phyloP scores from a whole-genome alignment of 1,140 invertebrate genomes.

The Heliconius nattereri region DNA sequence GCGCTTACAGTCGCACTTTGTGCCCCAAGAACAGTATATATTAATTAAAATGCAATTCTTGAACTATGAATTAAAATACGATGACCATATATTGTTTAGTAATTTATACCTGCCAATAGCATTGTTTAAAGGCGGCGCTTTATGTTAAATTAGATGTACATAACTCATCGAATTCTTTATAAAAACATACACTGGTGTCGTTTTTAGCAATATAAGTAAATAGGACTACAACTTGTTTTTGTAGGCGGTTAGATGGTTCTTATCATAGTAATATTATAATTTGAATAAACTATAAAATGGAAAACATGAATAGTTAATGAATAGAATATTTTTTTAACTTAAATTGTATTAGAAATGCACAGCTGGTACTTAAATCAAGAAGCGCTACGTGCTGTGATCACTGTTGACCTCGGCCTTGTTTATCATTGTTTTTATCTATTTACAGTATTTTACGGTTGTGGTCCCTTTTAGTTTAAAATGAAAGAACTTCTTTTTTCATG shows the following conservation, averaged over 20 bases:
- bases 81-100: neutral
- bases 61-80: conserved; percentile 10
- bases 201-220: neutral
- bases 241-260: neutral
- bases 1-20: no score
- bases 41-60: neutral
- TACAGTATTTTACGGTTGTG: conserved; percentile 14
- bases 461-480: conserved; percentile 13
- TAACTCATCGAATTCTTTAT: neutral
- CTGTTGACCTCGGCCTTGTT: conserved; percentile 54
- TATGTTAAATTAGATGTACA: neutral
- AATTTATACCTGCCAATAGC: neutral
- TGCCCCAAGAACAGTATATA: no score
- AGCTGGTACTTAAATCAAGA: conserved; percentile 22
- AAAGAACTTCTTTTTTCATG: neutral
- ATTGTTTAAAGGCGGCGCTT: neutral
- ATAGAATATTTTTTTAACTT: conserved; percentile 4
- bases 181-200: neutral
- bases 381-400: conserved; percentile 29
- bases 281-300: neutral
- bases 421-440: conserved; percentile 42
- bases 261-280: neutral
- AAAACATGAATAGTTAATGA: neutral
- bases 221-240: neutral
- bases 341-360: neutral